These are phyloP conservation scores for Papilio protenor DNA, from an alignment of 2,888 invertebrate genomes.

Conservation along the genomic window DNA sequence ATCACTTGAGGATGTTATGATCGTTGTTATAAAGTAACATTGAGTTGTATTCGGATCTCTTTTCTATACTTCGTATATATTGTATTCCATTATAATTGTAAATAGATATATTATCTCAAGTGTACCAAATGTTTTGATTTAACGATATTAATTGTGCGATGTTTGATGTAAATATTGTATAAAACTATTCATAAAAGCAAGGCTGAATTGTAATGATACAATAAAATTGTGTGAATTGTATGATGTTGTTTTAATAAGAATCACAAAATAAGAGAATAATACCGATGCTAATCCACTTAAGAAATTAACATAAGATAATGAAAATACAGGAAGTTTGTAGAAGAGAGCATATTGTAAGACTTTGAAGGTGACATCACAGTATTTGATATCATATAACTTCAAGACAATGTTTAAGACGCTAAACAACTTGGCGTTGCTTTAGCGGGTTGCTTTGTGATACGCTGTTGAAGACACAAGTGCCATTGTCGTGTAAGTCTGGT, in stretches of 20 bases:
- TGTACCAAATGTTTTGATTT: slow-evolving; percentile 43
- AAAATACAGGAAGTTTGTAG: neutral
- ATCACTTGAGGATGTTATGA: slow-evolving; percentile 81
- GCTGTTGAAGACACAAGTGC: neutral
- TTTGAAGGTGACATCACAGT: neutral
- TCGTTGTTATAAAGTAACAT: slow-evolving; percentile 67
- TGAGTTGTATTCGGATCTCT: slow-evolving; percentile 54
- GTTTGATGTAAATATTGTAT: slow-evolving; percentile 81
- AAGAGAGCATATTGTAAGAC: neutral
- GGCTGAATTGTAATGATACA: slow-evolving; percentile 84
- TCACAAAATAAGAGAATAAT: slow-evolving; percentile 41
- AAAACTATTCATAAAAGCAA: slow-evolving; percentile 81
- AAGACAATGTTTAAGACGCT: neutral
- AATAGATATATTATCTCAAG: slow-evolving; percentile 51
- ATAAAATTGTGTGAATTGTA: slow-evolving; percentile 81
- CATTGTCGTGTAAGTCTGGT: neutral
- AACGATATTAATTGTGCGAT: slow-evolving; percentile 81
- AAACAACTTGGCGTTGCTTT: neutral
- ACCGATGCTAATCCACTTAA: neutral
- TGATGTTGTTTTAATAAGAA: slow-evolving; percentile 49
- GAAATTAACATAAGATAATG: neutral
- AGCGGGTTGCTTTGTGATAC: slow-evolving; percentile 3
- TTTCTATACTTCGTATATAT: slow-evolving; percentile 59
- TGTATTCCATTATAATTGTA: slow-evolving; percentile 53
- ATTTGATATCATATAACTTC: neutral